phyloP scores from a whole-genome alignment of 2,888 invertebrate species.

The Pheosia tremula region DNA sequence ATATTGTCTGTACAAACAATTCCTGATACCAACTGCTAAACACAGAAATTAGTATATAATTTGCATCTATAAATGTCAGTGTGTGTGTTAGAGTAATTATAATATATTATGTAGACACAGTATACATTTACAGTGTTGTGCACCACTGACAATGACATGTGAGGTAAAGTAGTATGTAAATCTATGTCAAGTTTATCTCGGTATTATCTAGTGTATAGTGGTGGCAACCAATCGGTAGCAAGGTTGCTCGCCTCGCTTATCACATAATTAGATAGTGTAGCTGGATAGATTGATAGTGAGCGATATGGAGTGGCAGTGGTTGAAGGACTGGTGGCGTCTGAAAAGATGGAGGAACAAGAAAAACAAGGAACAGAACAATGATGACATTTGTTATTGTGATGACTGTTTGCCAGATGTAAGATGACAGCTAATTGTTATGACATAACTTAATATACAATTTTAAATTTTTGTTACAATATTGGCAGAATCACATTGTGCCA shows the following conservation, averaged over 20 bases:
- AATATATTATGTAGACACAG: constrained; percentile 35
- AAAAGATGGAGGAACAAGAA: constrained; percentile 86
- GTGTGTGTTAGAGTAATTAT: background rate
- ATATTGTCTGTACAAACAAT: constrained; percentile 25
- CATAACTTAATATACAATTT: constrained; percentile 12
- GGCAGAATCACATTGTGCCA: too few relatives aligned
- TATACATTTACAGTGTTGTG: constrained; percentile 53
- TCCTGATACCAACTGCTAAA: constrained; percentile 26
- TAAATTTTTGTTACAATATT: too few relatives aligned
- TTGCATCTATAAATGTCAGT: background rate
- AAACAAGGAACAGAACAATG: constrained; percentile 81
- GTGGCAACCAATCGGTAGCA: constrained; percentile 66
- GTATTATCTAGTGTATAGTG: constrained; percentile 63
- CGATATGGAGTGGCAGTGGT: constrained; percentile 91
- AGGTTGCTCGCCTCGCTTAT: constrained; percentile 59
- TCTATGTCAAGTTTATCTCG: constrained; percentile 78
- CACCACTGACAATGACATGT: constrained; percentile 71
- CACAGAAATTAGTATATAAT: constrained; percentile 10
- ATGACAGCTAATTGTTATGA: constrained; percentile 32
- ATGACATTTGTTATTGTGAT: constrained; percentile 91
- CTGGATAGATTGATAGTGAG: constrained; percentile 51
- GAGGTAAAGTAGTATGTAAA: constrained; percentile 74
- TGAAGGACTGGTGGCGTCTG: constrained; percentile 92
- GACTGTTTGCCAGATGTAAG: constrained; percentile 87
- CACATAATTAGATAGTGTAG: constrained; percentile 58